Evolutionary conservation across 2,113 vertebrate genomes (phyloP), one percentile per base, ranked within the genome.

Genomic region (Myiagra hebetior): DNA sequence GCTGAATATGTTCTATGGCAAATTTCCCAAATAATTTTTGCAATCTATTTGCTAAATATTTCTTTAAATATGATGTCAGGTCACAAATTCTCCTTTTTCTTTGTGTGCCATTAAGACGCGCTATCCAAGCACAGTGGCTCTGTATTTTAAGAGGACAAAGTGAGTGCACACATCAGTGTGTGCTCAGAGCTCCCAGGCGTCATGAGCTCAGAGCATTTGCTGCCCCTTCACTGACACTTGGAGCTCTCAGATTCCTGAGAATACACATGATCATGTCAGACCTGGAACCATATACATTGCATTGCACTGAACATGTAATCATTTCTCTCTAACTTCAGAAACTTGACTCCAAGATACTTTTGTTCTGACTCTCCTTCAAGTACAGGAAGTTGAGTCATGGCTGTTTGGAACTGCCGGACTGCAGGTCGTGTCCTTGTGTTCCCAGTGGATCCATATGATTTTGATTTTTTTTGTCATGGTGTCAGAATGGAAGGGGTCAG

Each of bases 311-410:
- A 74, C 49, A 46, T 56, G 15, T 11, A 63, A 72, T 49, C 0
- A 7, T 83, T 86, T 87, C 81, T 53, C 12, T 23, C 50, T n/a
- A 50, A n/a, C 50, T 92, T 83, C 72, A 62, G 89, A 80, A 81
- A 67, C 73, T 85, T 23, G n/a, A 78, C 56, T 95, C 92, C 72
- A 79, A 74, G n/a, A n/a, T 50, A 73, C 85, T 67, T 94, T 93
- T 72, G 53, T 67, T 85, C 73, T 81, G 67, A 85, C 24, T 72
- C 85, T 73, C 7, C 23, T 35, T 90, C 39, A 26, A 76, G 64
- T 9, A 5, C 83, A 27, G 79, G 97, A 97, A 96, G 84, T 95
- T 95, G 97, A 93, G 77, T 97, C 95, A 93, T 79, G 44, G 79
- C 68, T 85, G 44, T 85, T 95, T 91, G 63, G 42, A 89, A 69